Conservation (phyloP, 2,797 vertebrate species). For the Astyanax mexicanus region DNA sequence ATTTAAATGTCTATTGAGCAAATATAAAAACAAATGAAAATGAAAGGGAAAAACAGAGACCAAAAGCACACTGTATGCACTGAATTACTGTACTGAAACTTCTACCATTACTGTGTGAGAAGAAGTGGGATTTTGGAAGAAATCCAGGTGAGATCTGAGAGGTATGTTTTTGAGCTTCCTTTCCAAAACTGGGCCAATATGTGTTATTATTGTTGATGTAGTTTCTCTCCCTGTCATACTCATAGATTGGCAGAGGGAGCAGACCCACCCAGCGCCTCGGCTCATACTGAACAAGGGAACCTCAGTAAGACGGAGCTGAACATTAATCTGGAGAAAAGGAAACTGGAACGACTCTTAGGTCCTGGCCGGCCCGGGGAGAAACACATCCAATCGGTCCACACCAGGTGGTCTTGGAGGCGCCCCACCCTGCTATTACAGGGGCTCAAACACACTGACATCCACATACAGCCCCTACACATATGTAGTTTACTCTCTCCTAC, state of each 20-base stretch:
- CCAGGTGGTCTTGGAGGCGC: constrained; percentile 45
- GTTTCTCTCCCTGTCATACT: constrained; percentile 37
- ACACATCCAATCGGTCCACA: constrained; percentile 28
- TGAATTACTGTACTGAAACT: not conserved
- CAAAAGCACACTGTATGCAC: not conserved
- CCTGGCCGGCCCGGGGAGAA: constrained; percentile 19
- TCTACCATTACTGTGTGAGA: not conserved
- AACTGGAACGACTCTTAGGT: constrained; percentile 42
- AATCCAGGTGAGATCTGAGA: constrained; percentile 12
- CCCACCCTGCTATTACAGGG: constrained; percentile 23
- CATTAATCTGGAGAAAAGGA: constrained; percentile 55
- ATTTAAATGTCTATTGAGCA: not conserved
- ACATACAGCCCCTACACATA: not conserved
- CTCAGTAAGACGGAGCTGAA: constrained; percentile 40
- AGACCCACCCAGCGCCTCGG: constrained; percentile 34
- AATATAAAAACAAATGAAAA: not conserved
- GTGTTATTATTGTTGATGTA: constrained; percentile 40
- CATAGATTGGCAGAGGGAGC: constrained; percentile 42
- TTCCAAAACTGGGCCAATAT: constrained; percentile 13
- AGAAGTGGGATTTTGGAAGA: not conserved
- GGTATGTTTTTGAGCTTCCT: constrained; percentile 9
- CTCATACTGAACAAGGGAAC: constrained; percentile 35
- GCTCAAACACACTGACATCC: not conserved
- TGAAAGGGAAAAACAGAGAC: not conserved
- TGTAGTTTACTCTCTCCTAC: not conserved